Percentiles rank a stretch among this genome's conserved stretches.
These are phyloP conservation scores for Drosophila ficusphila DNA, from an alignment of 1,140 invertebrate genomes.

Conservation along the genomic window DNA sequence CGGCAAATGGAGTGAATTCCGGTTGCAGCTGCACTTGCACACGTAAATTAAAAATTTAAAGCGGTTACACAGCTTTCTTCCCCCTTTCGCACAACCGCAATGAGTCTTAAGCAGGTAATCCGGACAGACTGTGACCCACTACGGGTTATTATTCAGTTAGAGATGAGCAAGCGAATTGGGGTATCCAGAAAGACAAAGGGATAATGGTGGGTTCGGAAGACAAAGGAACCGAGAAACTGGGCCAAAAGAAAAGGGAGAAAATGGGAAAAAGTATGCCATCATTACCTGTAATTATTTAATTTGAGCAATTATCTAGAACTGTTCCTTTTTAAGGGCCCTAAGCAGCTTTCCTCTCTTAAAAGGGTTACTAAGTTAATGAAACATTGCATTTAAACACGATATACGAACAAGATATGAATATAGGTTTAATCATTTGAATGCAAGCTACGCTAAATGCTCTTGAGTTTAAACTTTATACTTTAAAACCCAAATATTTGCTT, in stretches of 20 bases:
- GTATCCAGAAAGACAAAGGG: slow-evolving; percentile 2
- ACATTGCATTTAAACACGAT: no score
- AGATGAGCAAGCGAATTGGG: slow-evolving; percentile 37
- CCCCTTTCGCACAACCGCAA: slow-evolving; percentile 52
- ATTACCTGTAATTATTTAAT: background rate
- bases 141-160: slow-evolving; percentile 31
- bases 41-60: slow-evolving; percentile 68
- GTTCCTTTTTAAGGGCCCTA: no score
- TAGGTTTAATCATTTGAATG: no score
- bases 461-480: no score
- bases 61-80: slow-evolving; percentile 55
- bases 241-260: background rate
- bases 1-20: background rate
- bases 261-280: background rate
- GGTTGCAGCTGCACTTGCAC: slow-evolving; percentile 40
- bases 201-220: slow-evolving; percentile 2
- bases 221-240: slow-evolving; percentile 6
- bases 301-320: background rate
- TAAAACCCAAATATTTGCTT: no score
- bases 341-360: no score
- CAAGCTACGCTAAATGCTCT: no score
- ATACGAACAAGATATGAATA: no score
- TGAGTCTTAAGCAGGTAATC: slow-evolving; percentile 64
- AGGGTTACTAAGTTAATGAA: no score
- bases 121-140: slow-evolving; percentile 23